These are phyloP conservation scores for Dinocampus coccinellae DNA, from an alignment of 2,888 invertebrate species.

Conservation along the genomic window DNA sequence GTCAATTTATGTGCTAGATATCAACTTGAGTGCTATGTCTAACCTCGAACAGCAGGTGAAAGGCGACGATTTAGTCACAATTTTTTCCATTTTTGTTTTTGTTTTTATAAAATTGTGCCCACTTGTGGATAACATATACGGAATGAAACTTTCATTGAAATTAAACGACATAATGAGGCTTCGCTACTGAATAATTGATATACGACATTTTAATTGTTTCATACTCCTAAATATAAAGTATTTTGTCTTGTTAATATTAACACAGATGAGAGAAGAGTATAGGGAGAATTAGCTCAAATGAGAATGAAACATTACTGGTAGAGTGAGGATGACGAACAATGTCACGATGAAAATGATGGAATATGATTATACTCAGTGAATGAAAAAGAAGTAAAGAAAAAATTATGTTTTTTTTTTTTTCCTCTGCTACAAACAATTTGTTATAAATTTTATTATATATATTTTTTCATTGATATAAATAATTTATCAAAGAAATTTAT, in stretches of 20 bases:
- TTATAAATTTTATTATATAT: too few relatives aligned
- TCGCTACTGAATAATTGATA: slow-evolving; percentile 31
- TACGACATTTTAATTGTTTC: slow-evolving; percentile 2
- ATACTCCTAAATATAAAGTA: slow-evolving; percentile 11
- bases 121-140: background rate
- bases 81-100: background rate
- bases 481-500: too few relatives aligned
- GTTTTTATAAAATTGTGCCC: background rate
- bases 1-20: slow-evolving; percentile 12
- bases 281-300: background rate
- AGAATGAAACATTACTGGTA: background rate
- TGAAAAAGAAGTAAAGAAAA: too few relatives aligned
- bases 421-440: too few relatives aligned
- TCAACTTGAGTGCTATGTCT: slow-evolving; percentile 4
- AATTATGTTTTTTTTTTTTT: too few relatives aligned
- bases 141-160: background rate
- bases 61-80: slow-evolving; percentile 10
- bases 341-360: background rate
- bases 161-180: slow-evolving; percentile 4
- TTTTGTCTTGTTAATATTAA: too few relatives aligned
- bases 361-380: background rate
- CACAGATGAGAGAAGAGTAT: background rate
- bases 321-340: background rate
- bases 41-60: slow-evolving; percentile 26
- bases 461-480: too few relatives aligned